Percentiles rank a stretch among this genome's conserved stretches.
phyloP scores from a whole-genome alignment of 1,140 invertebrate genomes.

The Aleiodes sp. region DNA sequence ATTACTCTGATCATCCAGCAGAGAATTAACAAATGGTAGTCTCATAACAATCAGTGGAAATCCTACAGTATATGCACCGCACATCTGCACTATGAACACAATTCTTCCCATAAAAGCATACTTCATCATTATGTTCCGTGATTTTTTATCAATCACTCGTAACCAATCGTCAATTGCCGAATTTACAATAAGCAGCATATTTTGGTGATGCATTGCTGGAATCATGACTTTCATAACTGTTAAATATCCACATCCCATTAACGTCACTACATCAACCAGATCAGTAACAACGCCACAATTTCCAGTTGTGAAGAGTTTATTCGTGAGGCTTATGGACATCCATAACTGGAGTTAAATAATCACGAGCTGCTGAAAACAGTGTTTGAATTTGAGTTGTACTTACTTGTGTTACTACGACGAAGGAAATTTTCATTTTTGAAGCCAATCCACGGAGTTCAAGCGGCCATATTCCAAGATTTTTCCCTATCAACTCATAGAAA shows the following conservation, averaged over 20 bases:
- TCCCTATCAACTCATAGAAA: not conserved
- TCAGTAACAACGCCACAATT: constrained; percentile 27
- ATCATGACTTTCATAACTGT: constrained; percentile 30
- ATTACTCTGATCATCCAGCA: not conserved
- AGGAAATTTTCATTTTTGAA: not conserved
- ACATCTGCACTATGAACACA: constrained; percentile 28
- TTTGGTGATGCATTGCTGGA: not conserved
- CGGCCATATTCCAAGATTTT: not conserved
- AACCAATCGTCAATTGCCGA: constrained; percentile 29
- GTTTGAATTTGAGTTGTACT: not conserved
- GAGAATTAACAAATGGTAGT: constrained; percentile 1
- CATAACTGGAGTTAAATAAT: constrained; percentile 22
- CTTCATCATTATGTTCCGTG: constrained; percentile 8
- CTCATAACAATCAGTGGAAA: constrained; percentile 12
- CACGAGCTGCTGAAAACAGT: not conserved
- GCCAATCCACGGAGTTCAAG: not conserved
- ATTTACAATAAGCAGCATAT: constrained; percentile 26
- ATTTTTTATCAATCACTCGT: not conserved
- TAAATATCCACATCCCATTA: constrained; percentile 9
- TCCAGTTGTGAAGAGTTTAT: constrained; percentile 8
- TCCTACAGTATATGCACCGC: constrained; percentile 15
- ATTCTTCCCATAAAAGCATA: constrained; percentile 26
- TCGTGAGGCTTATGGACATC: constrained; percentile 31
- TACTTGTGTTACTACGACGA: not conserved
- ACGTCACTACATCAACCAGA: constrained; percentile 21